These are phyloP conservation scores for Caenorhabditis japonica DNA, from an alignment of 2,888 invertebrate species.

Conservation along the genomic window DNA sequence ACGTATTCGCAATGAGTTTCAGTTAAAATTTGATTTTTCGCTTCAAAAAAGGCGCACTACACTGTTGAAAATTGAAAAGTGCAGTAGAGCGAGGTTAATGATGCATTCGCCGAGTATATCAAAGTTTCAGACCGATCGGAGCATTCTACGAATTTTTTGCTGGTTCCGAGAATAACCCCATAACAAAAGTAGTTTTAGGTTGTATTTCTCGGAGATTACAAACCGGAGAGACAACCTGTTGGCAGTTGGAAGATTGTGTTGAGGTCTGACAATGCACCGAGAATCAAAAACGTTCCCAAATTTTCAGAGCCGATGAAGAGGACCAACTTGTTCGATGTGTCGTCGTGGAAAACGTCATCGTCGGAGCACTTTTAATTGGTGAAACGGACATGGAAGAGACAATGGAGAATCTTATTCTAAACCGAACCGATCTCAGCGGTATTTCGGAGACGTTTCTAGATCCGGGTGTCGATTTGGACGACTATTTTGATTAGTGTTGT, in stretches of 20 bases:
- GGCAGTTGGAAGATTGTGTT: conserved; percentile 55
- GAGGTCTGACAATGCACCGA: conserved; percentile 19
- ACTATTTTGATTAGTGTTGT: conserved; percentile 91
- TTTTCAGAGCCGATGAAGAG: conserved; percentile 64
- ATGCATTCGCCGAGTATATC: too few species aligned
- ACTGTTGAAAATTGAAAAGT: too few species aligned
- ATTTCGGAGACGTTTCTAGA: conserved; percentile 93
- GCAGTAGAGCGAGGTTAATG: too few species aligned
- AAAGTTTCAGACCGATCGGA: too few species aligned
- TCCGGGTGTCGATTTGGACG: conserved; percentile 96
- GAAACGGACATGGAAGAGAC: conserved; percentile 94
- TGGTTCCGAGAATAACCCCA: background rate
- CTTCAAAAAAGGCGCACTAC: too few species aligned
- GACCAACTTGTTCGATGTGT: conserved; percentile 86
- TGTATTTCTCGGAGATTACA: conserved; percentile 73
- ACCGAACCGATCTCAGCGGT: conserved; percentile 89
- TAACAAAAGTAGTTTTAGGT: conserved; percentile 65
- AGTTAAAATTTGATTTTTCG: too few species aligned
- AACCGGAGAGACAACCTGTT: conserved; percentile 58
- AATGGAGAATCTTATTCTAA: conserved; percentile 83
- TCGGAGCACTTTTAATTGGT: conserved; percentile 94
- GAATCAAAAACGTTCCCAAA: conserved; percentile 8
- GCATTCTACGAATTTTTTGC: too few species aligned
- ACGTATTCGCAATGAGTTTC: too few species aligned
- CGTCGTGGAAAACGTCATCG: conserved; percentile 86